Evolutionary conservation across 2,797 vertebrate species (phyloP).

Genomic region (Taenioides sp.): DNA sequence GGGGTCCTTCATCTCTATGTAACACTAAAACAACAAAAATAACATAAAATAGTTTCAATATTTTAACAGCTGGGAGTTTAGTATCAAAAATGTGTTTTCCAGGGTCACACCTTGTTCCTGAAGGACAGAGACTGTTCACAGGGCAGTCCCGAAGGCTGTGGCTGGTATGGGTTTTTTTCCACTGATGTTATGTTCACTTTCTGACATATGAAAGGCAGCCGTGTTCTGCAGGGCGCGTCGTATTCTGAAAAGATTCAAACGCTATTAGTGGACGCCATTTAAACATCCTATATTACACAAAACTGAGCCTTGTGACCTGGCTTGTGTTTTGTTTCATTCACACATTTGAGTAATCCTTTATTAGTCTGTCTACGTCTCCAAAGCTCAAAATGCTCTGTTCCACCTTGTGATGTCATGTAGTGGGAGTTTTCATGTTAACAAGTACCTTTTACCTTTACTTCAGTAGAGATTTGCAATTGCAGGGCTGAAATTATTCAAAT

Average conservation of each 20-base stretch:
- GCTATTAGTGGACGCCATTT: background rate
- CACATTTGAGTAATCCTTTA: no score
- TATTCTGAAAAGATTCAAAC: conserved; percentile 48
- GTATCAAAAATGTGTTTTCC: background rate
- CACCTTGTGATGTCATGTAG: no score
- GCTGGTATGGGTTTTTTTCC: conserved; percentile 78
- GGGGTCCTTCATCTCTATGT: conserved; percentile 62
- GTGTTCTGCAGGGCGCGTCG: conserved; percentile 41
- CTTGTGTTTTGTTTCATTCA: no score
- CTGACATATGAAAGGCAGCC: conserved; percentile 88
- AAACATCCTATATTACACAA: background rate
- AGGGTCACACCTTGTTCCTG: conserved; percentile 85
- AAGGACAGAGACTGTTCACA: conserved; percentile 80
- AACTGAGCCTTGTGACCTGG: no score
- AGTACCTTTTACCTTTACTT: no score
- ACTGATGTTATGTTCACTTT: conserved; percentile 83
- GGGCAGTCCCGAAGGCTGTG: conserved; percentile 59
- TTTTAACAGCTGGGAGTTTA: background rate
- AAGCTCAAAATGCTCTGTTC: no score
- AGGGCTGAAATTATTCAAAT: no score
- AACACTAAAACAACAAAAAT: conserved; percentile 81
- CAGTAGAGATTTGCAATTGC: no score
- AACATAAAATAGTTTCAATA: background rate
- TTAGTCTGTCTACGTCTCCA: no score
- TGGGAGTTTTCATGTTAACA: no score